Conservation (phyloP, 2,888 invertebrate genomes). For the Cyrtodaria siliqua region DNA sequence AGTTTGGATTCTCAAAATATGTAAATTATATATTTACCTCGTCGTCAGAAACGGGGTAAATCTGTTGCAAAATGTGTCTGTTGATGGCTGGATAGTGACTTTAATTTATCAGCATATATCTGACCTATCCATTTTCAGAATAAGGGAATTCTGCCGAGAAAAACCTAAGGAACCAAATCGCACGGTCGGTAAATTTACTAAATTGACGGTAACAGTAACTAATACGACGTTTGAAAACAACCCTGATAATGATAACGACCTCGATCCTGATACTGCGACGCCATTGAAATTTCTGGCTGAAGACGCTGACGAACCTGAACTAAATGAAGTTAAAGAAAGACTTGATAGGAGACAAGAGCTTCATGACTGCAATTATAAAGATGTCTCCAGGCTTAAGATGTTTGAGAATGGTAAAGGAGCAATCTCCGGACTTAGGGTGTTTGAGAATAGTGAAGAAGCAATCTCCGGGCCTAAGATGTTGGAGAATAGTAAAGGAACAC, state of each 20-base stretch:
- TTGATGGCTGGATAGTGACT: too few species aligned
- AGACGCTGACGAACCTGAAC: constrained; percentile 45
- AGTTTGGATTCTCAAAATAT: too few species aligned
- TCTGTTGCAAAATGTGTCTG: too few species aligned
- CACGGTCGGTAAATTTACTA: constrained; percentile 38
- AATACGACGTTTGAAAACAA: constrained; percentile 54
- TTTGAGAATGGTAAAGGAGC: constrained; percentile 54
- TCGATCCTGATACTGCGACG: constrained; percentile 48
- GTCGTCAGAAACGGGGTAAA: too few species aligned
- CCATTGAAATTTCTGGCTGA: constrained; percentile 57
- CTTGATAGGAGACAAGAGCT: constrained; percentile 37
- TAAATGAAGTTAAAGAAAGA: constrained; percentile 39
- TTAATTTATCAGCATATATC: too few species aligned
- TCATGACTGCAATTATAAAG: constrained; percentile 35
- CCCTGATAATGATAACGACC: too few species aligned
- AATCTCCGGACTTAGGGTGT: too few species aligned
- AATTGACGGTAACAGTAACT: constrained; percentile 46
- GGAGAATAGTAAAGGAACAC: too few species aligned
- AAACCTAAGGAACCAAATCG: constrained; percentile 49
- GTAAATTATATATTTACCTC: too few species aligned
- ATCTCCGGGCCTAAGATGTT: too few species aligned
- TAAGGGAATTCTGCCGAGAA: constrained; percentile 36
- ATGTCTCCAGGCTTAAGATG: constrained; percentile 32
- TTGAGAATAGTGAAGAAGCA: too few species aligned
- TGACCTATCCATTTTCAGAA: too few species aligned